Evolutionary conservation across 2,797 vertebrate species (phyloP), one percentile per base, ranked within the genome.

Genomic region (Vespertilio murinus): DNA sequence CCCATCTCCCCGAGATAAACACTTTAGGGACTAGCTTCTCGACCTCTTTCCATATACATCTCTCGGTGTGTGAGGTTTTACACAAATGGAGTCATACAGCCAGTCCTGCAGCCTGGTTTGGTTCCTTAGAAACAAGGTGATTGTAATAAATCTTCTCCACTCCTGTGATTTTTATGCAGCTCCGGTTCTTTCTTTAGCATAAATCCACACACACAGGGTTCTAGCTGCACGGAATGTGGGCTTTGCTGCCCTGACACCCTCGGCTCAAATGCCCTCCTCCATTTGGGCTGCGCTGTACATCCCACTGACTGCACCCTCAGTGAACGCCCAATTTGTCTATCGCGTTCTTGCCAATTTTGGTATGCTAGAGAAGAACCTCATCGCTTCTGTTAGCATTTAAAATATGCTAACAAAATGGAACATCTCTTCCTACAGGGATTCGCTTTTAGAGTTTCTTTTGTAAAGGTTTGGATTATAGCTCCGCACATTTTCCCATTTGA

Each of bases 241-340:
- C 0, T 0, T 3, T 9, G 49, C 42, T 22, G 8, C 20, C 7
- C 35, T 35, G n/a, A 33, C 23, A 2, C 10, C 3, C 11, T 3
- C 30, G 35, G 40, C 77, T 47, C 42, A 69, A 33, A 38, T 38
- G 5, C 23, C 38, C 33, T 65, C 65, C 2, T 65, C 65, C 2
- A 6, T 18, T 35, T 12, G 5, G 23, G 25, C 20, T 67, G 0
- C 12, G 7, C 11, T 0, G 5, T 6, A 1, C 9, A 22, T 42
- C 18, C 80, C 30, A 56, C 6, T 20, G 30, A 12, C 3, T 2
- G 12, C 8, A 6, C 23, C 18, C n/a, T 33, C 17, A 2, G 8
- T 1, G 33, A 38, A n/a, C 3, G 28, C 28, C 10, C 6, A 25
- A 38, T n/a, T 56, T 82, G 38, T 20, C 35, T 1, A 7, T 20